phyloP scores from a whole-genome alignment of 2,888 invertebrate genomes.

The Leptogaster cylindrica region DNA sequence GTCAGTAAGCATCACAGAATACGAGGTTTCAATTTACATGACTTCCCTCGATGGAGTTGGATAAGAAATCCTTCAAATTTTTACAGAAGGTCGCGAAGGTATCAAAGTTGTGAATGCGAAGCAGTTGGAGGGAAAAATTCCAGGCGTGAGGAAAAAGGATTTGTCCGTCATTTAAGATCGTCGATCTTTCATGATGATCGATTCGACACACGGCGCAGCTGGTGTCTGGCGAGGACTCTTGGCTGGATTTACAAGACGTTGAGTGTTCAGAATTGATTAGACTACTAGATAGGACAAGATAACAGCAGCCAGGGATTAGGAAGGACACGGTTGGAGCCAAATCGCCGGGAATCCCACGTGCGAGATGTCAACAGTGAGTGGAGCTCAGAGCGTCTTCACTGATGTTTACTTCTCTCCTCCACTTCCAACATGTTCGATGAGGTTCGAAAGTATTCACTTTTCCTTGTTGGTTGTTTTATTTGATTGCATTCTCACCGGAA shows the following conservation, averaged over 20 bases:
- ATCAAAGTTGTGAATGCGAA: too few species aligned
- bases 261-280: neutral
- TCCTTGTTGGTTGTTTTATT: too few species aligned
- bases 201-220: too few species aligned
- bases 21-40: conserved; percentile 14
- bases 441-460: too few species aligned
- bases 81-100: too few species aligned
- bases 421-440: conserved; percentile 15
- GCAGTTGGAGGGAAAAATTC: neutral
- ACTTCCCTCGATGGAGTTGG: neutral
- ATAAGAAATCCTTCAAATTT: neutral
- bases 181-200: conserved; percentile 13
- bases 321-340: conserved; percentile 1
- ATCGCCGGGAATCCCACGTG: conserved; percentile 1
- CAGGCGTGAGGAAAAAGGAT: too few species aligned
- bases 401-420: neutral
- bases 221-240: neutral
- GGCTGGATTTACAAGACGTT: neutral
- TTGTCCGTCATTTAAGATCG: too few species aligned
- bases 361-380: conserved; percentile 1
- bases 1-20: neutral
- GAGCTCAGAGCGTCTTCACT: neutral
- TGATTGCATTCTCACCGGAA: too few species aligned
- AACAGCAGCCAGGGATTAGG: neutral
- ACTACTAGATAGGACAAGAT: conserved; percentile 4